Evolutionary conservation across 64 coral and sea anemone species (phyloP), one percentile per base, ranked within the genome.

Genomic region (Montipora capricornis): DNA sequence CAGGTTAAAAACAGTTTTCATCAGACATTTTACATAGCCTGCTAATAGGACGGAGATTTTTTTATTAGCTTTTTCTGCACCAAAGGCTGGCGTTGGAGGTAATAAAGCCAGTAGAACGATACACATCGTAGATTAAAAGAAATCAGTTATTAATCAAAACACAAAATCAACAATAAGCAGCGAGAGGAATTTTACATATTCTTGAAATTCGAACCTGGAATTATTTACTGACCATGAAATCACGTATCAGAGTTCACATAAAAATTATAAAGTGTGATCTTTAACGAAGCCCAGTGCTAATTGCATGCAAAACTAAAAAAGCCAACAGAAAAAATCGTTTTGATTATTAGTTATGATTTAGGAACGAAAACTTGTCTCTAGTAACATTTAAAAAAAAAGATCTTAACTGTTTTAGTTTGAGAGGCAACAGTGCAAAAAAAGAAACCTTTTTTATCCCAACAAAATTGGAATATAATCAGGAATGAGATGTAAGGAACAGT

Each of bases 101-200:
- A 49, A 86, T 86, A 15, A 71, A 86, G 71, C 20, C 62, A 17
- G 17, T 49, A 47, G 71, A 86, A 37, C 37, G 66, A 73, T 86
- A 86, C 82, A 73, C 66, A 86, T 86, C 15, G 82, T 16, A 85
- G 82, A 85, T 47, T 22, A 86, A 48, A 86, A 86, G 76, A 86
- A 86, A 86, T 86, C 82, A 86, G 44, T 86, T 86, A 50, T 86
- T 73, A 86, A 86, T 86, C 82, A 86, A 86, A 52, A 71, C 19
- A 16, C n/a, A 86, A 73, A 86, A 86, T 86, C 82, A 86, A 86
- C 82, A 86, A 86, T 73, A 45, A 86, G 10, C 9, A 10, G n/a
- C 19, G 44, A 73, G 66, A 48, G 66, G 44, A 86, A 73, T 86
- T 86, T 86, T 70, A 86, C 62, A 86, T 86, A 70, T 71, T 48